Conservation (phyloP, 2,113 vertebrate species). For the Sapajus apella region DNA sequence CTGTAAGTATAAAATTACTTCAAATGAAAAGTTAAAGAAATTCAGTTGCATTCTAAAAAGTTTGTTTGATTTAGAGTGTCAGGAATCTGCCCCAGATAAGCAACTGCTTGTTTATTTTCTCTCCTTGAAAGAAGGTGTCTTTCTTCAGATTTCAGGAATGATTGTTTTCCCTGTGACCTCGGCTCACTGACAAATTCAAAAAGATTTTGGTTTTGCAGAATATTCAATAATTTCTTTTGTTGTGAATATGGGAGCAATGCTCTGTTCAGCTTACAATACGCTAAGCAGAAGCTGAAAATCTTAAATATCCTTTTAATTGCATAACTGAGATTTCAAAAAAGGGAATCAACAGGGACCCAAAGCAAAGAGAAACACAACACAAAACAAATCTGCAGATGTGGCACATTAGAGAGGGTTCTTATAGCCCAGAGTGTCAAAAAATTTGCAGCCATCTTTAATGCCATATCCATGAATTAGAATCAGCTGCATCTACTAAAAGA, state of each 20-base stretch:
- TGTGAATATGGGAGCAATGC: background rate
- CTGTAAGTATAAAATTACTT: background rate
- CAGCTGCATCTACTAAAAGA: background rate
- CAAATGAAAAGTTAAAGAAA: background rate
- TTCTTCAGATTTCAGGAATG: background rate
- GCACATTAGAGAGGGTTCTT: background rate
- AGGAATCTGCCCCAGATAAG: background rate
- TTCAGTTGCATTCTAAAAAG: background rate
- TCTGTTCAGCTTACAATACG: background rate
- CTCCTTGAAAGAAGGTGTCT: background rate
- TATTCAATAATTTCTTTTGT: background rate
- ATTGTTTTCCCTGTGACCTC: background rate
- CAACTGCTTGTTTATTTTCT: background rate
- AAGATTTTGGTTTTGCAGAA: background rate
- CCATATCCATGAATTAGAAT: background rate
- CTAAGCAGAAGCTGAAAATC: background rate
- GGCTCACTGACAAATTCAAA: background rate
- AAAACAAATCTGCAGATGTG: background rate
- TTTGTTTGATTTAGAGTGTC: background rate
- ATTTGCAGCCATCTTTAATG: too few relatives aligned
- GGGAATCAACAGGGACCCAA: background rate
- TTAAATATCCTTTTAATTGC: background rate
- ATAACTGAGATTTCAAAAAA: background rate
- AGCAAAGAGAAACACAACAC: background rate
- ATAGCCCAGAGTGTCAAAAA: background rate